Evolutionary conservation across 2,888 invertebrate species (phyloP).

Genomic region (Ophioninae sp.): DNA sequence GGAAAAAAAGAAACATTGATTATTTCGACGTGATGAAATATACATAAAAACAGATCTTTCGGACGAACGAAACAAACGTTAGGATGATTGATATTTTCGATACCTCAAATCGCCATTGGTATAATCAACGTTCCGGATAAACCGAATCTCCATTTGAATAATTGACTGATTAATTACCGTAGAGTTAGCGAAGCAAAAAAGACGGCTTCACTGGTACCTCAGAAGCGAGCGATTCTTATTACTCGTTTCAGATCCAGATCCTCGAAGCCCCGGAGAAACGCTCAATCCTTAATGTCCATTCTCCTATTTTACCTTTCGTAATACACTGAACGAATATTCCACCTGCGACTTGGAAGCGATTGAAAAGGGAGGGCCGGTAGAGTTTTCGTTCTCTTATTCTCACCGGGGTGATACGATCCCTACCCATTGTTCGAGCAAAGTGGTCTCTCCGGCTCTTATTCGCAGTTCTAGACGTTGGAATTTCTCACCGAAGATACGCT

Average conservation of each 20-base stretch:
- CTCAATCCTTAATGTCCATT: conserved; percentile 42
- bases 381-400: conserved; percentile 31
- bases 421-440: conserved; percentile 39
- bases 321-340: conserved; percentile 27
- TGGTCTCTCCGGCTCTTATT: conserved; percentile 43
- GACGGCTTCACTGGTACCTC: background rate
- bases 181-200: background rate
- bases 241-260: background rate
- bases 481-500: conserved; percentile 19
- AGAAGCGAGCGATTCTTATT: background rate
- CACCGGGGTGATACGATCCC: conserved; percentile 9
- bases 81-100: too few species aligned
- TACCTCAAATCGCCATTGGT: too few species aligned
- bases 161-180: too few species aligned
- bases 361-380: conserved; percentile 30
- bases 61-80: too few species aligned
- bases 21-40: too few species aligned
- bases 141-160: too few species aligned
- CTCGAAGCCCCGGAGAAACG: conserved; percentile 25
- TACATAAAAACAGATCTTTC: too few species aligned
- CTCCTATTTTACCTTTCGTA: conserved; percentile 7
- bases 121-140: too few species aligned
- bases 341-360: conserved; percentile 41
- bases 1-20: too few species aligned
- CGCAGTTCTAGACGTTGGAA: conserved; percentile 1